Evolutionary conservation across 2,888 invertebrate genomes (phyloP).

Genomic region (Heliconius erato): DNA sequence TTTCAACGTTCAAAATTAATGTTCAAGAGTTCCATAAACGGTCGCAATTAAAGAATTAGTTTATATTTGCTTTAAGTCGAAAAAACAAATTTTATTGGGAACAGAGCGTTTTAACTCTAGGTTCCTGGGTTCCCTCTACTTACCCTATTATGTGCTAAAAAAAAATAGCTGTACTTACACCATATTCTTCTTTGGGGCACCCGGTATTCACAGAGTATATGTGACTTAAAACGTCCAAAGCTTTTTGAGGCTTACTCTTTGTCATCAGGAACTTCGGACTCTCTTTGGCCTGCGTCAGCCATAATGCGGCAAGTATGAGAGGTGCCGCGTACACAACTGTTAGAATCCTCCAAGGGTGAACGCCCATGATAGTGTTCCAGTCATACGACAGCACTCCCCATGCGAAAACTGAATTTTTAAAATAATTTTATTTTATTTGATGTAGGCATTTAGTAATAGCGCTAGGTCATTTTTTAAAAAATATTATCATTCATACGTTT

Average conservation of each 20-base stretch:
- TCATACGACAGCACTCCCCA: conserved; percentile 87
- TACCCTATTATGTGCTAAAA: no score
- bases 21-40: no score
- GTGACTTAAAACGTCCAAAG: conserved; percentile 77
- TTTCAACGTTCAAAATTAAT: no score
- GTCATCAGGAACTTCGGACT: conserved; percentile 92
- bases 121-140: no score
- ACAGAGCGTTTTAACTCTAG: no score
- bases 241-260: conserved; percentile 85
- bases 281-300: conserved; percentile 85
- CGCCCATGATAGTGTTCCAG: conserved; percentile 68
- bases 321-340: conserved; percentile 88
- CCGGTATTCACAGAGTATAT: conserved; percentile 72
- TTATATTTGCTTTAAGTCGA: no score
- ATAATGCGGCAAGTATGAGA: conserved; percentile 77
- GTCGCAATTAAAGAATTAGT: no score
- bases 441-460: not conserved
- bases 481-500: not conserved
- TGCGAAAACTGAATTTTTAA: conserved; percentile 83
- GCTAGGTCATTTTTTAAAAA: not conserved
- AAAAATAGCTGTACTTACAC: conserved; percentile 61
- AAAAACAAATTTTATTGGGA: no score
- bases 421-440: not conserved
- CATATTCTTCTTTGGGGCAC: conserved; percentile 61
- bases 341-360: conserved; percentile 91